Conservation (phyloP, 1,140 invertebrate species). For the Caenorhabditis remanei region DNA sequence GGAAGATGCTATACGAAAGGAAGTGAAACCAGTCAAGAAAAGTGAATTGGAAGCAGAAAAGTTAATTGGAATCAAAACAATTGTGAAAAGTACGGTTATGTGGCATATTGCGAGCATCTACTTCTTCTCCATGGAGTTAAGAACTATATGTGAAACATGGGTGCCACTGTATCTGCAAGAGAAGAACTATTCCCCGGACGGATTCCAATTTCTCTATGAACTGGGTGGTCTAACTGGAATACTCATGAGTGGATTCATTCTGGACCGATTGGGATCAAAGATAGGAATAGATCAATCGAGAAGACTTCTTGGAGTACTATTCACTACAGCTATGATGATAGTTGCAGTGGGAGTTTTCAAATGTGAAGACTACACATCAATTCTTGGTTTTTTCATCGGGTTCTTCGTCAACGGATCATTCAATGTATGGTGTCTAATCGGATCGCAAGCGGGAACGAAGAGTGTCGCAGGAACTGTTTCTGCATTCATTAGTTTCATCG, state of each 20-base stretch:
- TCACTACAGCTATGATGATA: constrained; percentile 5
- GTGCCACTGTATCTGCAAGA: constrained; percentile 39
- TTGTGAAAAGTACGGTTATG: not conserved
- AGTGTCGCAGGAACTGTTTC: constrained; percentile 45
- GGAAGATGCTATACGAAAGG: constrained; percentile 15
- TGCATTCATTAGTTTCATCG: constrained; percentile 57
- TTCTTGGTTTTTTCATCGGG: constrained; percentile 19
- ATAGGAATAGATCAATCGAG: not conserved
- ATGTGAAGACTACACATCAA: not conserved
- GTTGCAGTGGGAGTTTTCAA: constrained; percentile 4
- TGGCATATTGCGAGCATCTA: constrained; percentile 37
- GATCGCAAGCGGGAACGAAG: constrained; percentile 1
- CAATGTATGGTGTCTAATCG: constrained; percentile 55
- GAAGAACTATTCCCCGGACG: not conserved
- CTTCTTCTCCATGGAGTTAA: constrained; percentile 45
- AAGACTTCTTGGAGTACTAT: not conserved
- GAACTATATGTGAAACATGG: constrained; percentile 63
- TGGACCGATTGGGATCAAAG: constrained; percentile 1
- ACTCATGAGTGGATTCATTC: constrained; percentile 24
- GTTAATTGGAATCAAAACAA: not conserved
- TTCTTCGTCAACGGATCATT: constrained; percentile 45
- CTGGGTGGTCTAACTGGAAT: constrained; percentile 29
- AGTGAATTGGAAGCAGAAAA: not conserved
- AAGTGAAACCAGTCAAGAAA: not conserved
- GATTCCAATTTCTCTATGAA: constrained; percentile 43